These are phyloP conservation scores for Apostichopus californicus DNA, from an alignment of 35 echinoderm and acorn worm genomes.

Conservation along the genomic window DNA sequence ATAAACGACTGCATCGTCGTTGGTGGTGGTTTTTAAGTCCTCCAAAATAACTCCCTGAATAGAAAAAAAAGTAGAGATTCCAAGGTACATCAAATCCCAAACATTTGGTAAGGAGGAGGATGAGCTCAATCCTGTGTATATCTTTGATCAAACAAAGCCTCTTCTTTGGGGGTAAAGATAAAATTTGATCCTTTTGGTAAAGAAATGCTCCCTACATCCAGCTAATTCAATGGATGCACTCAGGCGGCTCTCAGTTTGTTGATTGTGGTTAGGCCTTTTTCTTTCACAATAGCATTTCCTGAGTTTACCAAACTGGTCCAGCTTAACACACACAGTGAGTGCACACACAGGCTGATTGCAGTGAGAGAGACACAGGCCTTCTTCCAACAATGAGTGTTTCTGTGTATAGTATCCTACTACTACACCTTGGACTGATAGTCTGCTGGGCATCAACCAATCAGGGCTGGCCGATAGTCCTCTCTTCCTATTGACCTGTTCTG, in stretches of 20 bases:
- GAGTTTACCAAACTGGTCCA: too few relatives aligned
- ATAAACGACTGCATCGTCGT: slow-evolving; percentile 2
- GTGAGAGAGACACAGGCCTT: too few relatives aligned
- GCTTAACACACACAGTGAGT: too few relatives aligned
- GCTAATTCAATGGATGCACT: slow-evolving; percentile 13
- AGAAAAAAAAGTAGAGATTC: not conserved
- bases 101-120: not conserved
- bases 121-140: not conserved
- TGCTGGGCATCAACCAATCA: slow-evolving; percentile 13
- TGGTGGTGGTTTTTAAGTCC: not conserved
- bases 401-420: not conserved
- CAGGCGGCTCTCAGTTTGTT: not conserved
- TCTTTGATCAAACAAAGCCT: not conserved
- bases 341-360: not conserved
- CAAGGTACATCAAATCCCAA: slow-evolving; percentile 11
- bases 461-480: not conserved
- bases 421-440: not conserved
- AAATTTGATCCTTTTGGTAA: slow-evolving; percentile 10
- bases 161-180: not conserved
- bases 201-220: not conserved
- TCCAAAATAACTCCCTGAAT: not conserved
- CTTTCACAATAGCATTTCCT: slow-evolving; percentile 23
- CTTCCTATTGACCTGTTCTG: slow-evolving; percentile 42
- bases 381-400: too few relatives aligned
- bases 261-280: not conserved